phyloP scores from a whole-genome alignment of 2,888 invertebrate species.

The Steromphala cineraria region DNA sequence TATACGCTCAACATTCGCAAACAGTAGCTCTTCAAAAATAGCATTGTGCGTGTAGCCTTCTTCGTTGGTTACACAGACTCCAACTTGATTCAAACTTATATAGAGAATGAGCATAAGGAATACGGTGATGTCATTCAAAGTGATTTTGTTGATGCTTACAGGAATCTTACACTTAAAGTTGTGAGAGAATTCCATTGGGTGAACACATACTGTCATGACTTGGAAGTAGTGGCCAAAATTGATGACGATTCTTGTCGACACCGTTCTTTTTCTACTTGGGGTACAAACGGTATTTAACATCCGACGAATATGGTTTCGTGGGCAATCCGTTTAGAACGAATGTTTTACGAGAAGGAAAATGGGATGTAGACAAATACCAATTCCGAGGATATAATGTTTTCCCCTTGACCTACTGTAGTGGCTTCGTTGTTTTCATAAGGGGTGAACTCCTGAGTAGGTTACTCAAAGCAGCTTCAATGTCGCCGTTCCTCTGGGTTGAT shows the following conservation, averaged over 20 bases:
- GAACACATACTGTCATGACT: constrained; percentile 38
- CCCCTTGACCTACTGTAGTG: constrained; percentile 62
- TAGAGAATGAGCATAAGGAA: neutral
- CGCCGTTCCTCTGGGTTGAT: constrained; percentile 64
- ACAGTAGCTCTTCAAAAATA: neutral
- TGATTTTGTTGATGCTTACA: constrained; percentile 40
- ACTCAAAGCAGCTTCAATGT: constrained; percentile 39
- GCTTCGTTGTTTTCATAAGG: constrained; percentile 49
- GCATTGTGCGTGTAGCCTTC: neutral
- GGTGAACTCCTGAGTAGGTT: constrained; percentile 46
- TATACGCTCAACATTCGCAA: neutral
- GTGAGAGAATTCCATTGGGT: constrained; percentile 45
- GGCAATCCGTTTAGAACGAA: too few relatives aligned
- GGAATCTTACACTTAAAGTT: constrained; percentile 43
- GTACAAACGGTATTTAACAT: constrained; percentile 16
- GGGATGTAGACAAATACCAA: constrained; percentile 33
- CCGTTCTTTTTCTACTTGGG: constrained; percentile 35
- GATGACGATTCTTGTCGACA: constrained; percentile 46
- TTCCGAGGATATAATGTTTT: constrained; percentile 28
- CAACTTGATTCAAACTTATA: too few relatives aligned
- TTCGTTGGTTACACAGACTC: neutral
- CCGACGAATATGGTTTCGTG: neutral
- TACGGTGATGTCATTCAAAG: constrained; percentile 44
- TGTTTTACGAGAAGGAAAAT: constrained; percentile 28
- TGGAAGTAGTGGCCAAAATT: constrained; percentile 38